Conservation (phyloP, 2,113 vertebrate genomes). For the Grammomys surdaster region DNA sequence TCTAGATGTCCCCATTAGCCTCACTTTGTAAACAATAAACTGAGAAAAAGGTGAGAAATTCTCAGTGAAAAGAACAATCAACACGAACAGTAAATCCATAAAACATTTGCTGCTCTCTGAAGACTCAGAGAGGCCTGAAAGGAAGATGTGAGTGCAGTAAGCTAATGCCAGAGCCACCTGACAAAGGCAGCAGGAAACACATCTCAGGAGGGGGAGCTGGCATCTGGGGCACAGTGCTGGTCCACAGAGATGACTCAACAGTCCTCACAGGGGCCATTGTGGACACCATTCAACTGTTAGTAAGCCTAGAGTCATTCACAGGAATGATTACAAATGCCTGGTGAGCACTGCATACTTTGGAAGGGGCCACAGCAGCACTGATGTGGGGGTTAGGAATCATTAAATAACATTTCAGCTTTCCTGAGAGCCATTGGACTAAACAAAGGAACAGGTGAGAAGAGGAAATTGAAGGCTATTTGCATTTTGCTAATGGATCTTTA, state of each 20-base stretch:
- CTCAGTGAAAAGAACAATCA: not conserved
- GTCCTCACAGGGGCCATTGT: not conserved
- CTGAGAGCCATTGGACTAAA: slow-evolving; percentile 13
- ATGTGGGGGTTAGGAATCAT: slow-evolving; percentile 59
- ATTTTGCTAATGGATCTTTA: slow-evolving; percentile 61
- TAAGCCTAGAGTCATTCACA: not conserved
- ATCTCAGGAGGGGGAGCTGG: not conserved
- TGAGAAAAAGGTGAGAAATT: not conserved
- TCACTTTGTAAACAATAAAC: slow-evolving; percentile 5
- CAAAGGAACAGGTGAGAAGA: slow-evolving; percentile 76
- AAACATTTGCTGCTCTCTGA: slow-evolving; percentile 1
- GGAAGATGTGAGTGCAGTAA: not conserved
- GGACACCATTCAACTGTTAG: not conserved
- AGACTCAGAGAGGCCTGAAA: not conserved
- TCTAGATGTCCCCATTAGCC: not conserved
- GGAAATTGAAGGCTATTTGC: slow-evolving; percentile 65
- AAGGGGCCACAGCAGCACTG: not conserved
- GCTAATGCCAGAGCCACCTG: not conserved
- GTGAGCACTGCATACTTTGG: not conserved
- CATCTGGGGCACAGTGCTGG: not conserved
- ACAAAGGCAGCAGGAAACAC: not conserved
- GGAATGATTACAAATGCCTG: slow-evolving; percentile 6
- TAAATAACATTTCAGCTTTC: slow-evolving; percentile 65
- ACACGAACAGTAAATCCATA: not conserved
- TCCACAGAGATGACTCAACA: not conserved